phyloP scores from a whole-genome alignment of 2,797 vertebrate species.

The Hydrocynus forskahlii region DNA sequence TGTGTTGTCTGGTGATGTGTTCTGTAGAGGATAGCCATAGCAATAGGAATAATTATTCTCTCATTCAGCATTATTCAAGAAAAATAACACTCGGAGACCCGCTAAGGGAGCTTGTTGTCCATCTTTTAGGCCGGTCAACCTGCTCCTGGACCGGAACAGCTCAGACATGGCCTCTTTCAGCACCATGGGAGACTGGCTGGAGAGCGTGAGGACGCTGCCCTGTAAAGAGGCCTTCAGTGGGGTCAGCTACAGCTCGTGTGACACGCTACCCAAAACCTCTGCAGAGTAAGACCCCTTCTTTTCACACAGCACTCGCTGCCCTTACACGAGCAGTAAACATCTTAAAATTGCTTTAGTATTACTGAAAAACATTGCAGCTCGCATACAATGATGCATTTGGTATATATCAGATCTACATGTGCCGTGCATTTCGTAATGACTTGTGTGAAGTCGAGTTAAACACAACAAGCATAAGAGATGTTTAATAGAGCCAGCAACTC shows the following conservation, averaged over 20 bases:
- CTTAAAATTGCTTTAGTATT: background rate
- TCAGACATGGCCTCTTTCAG: slow-evolving; percentile 86
- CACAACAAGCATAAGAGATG: slow-evolving; percentile 1
- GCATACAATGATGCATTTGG: slow-evolving; percentile 7
- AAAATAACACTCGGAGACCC: background rate
- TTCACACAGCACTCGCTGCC: background rate
- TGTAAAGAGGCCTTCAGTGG: slow-evolving; percentile 96
- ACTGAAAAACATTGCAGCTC: background rate
- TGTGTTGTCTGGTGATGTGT: background rate
- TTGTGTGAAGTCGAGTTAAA: slow-evolving; percentile 13
- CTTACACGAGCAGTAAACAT: background rate
- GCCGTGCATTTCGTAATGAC: slow-evolving; percentile 23
- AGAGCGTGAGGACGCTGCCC: slow-evolving; percentile 88
- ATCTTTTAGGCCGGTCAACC: slow-evolving; percentile 86
- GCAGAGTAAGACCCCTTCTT: slow-evolving; percentile 87
- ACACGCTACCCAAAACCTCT: slow-evolving; percentile 95
- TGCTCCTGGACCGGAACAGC: slow-evolving; percentile 93
- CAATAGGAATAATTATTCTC: background rate
- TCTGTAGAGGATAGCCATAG: background rate
- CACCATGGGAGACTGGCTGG: slow-evolving; percentile 90
- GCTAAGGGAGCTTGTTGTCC: background rate
- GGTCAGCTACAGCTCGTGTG: slow-evolving; percentile 95
- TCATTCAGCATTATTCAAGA: background rate
- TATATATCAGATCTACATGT: background rate
- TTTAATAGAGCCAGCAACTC: slow-evolving; percentile 6